phyloP scores from a whole-genome alignment of 2,113 vertebrate species.

The Acanthochromis polyacanthus region DNA sequence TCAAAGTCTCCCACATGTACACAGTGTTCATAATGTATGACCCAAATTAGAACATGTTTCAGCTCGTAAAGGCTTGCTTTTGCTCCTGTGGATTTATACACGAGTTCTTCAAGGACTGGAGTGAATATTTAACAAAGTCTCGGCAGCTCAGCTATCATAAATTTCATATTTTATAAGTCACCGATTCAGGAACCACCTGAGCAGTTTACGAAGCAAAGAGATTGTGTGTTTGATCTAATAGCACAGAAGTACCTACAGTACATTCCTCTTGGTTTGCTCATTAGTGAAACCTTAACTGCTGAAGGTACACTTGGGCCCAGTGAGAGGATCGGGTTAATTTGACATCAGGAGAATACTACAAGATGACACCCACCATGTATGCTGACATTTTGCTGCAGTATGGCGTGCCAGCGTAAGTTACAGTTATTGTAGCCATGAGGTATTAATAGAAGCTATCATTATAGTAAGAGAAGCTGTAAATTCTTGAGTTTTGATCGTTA shows the following conservation, averaged over 20 bases:
- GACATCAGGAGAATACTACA: constrained; percentile 71
- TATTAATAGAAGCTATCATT: constrained; percentile 75
- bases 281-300: constrained; percentile 53
- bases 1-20: constrained; percentile 10
- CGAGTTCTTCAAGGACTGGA: constrained; percentile 14
- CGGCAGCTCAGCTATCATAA: background rate
- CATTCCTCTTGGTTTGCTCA: constrained; percentile 19
- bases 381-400: constrained; percentile 67
- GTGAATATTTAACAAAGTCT: constrained; percentile 44
- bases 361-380: constrained; percentile 68
- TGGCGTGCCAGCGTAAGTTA: constrained; percentile 46
- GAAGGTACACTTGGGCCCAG: constrained; percentile 28
- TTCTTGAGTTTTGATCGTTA: constrained; percentile 17
- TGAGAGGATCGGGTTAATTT: constrained; percentile 69
- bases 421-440: constrained; percentile 44
- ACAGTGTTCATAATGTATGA: constrained; percentile 12
- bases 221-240: background rate
- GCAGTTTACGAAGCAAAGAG: background rate
- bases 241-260: background rate
- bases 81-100: background rate
- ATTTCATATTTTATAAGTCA: constrained; percentile 19
- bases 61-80: background rate
- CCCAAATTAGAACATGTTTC: constrained; percentile 21
- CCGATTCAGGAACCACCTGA: constrained; percentile 31
- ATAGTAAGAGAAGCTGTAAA: constrained; percentile 57